Evolutionary conservation across 1,140 invertebrate species (phyloP).

Genomic region (Carcinoscorpius rotundicauda): DNA sequence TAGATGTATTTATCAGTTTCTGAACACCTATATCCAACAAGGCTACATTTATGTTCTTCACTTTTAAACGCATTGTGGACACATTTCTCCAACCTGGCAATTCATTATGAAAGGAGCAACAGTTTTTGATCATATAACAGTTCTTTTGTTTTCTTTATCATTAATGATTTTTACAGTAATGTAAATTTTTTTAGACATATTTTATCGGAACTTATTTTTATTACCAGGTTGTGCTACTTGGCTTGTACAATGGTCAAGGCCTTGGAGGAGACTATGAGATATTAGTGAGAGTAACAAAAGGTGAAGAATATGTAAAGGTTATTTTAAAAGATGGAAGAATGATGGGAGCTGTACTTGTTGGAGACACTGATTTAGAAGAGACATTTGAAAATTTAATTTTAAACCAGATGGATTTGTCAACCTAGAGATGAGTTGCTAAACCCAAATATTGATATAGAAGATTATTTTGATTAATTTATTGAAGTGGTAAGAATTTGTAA

Average conservation of each 20-base stretch:
- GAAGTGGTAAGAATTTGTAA: no score
- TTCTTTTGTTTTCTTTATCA: no score
- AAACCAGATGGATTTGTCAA: constrained; percentile 79
- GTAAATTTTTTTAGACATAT: no score
- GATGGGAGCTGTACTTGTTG: constrained; percentile 88
- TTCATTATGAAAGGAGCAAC: no score
- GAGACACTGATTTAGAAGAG: constrained; percentile 94
- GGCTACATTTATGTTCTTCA: no score
- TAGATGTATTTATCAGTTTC: no score
- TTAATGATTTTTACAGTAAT: no score
- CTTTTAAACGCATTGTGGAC: no score
- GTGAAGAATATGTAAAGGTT: constrained; percentile 80
- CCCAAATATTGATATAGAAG: constrained; percentile 93
- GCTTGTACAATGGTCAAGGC: constrained; percentile 87
- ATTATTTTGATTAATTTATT: constrained; percentile 84
- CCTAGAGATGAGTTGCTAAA: constrained; percentile 84
- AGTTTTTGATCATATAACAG: no score
- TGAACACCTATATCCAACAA: no score
- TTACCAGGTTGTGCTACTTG: constrained; percentile 57
- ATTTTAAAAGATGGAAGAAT: constrained; percentile 71
- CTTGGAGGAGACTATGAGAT: constrained; percentile 73
- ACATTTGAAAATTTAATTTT: constrained; percentile 97
- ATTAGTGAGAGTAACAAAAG: constrained; percentile 61
- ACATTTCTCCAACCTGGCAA: no score
- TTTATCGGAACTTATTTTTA: background rate